These are phyloP conservation scores for Elmis aenea DNA, from an alignment of 2,888 invertebrate genomes.

Conservation along the genomic window DNA sequence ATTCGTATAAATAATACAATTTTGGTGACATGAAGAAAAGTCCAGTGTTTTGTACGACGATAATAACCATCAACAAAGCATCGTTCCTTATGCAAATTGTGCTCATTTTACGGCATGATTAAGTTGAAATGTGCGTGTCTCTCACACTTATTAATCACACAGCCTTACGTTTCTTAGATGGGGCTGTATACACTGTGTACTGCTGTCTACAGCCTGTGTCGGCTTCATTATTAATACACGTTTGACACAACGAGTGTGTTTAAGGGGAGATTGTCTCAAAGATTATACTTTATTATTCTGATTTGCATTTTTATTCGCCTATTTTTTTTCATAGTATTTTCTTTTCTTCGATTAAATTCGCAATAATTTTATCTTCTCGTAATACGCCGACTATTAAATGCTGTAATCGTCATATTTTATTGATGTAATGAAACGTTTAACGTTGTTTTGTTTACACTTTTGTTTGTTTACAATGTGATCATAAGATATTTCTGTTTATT, in stretches of 20 bases:
- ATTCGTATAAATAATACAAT: conserved; percentile 4
- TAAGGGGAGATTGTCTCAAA: conserved; percentile 38
- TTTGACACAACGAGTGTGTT: conserved; percentile 40
- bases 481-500: too few relatives aligned
- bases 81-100: conserved; percentile 42
- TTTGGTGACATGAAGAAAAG: conserved; percentile 18
- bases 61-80: conserved; percentile 42
- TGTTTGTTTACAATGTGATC: too few relatives aligned
- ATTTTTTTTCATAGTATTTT: conserved; percentile 19
- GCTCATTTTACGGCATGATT: conserved; percentile 43
- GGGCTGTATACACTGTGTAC: conserved; percentile 20
- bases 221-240: conserved; percentile 33
- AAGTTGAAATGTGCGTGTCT: conserved; percentile 45
- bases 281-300: conserved; percentile 39
- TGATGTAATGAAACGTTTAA: too few relatives aligned
- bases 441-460: too few relatives aligned
- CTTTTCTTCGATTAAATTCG: too few relatives aligned
- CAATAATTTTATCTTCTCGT: too few relatives aligned
- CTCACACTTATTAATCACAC: conserved; percentile 45
- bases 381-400: too few relatives aligned
- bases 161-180: conserved; percentile 22
- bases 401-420: too few relatives aligned
- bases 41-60: conserved; percentile 16
- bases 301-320: conserved; percentile 43
- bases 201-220: conserved; percentile 27